Conservation (phyloP, 2,888 invertebrate genomes). For the Podabrus alpinus region DNA sequence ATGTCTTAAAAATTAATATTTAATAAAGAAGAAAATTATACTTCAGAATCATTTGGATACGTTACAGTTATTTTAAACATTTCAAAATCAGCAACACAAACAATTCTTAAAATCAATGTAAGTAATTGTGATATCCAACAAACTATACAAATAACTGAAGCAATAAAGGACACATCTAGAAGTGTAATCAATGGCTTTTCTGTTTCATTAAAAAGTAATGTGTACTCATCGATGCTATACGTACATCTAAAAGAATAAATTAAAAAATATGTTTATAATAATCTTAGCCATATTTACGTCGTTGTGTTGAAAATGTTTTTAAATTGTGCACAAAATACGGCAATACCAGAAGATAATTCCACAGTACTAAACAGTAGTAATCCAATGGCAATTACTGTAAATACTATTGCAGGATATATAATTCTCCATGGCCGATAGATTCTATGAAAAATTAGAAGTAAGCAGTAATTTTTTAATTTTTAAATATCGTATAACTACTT, state of each 20-base stretch:
- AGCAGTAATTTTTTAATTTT: not conserved
- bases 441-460: constrained; percentile 32
- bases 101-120: constrained; percentile 37
- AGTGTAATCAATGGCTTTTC: constrained; percentile 21
- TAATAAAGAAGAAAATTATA: not conserved
- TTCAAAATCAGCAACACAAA: constrained; percentile 39
- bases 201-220: constrained; percentile 34
- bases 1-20: not conserved
- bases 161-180: constrained; percentile 16
- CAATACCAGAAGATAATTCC: constrained; percentile 34
- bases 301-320: constrained; percentile 33
- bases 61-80: constrained; percentile 7
- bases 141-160: constrained; percentile 27
- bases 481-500: constrained; percentile 29
- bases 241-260: constrained; percentile 38
- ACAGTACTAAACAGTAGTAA: constrained; percentile 9
- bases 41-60: not conserved
- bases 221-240: constrained; percentile 39
- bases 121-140: constrained; percentile 39
- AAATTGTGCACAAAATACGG: constrained; percentile 42
- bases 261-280: not conserved
- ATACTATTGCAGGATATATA: constrained; percentile 39
- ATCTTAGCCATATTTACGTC: constrained; percentile 35
- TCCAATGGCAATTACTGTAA: not conserved
- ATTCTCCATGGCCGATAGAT: constrained; percentile 41